Evolutionary conservation across 2,113 vertebrate genomes (phyloP), one percentile per base, ranked within the genome.

Genomic region (Sitta europaea): DNA sequence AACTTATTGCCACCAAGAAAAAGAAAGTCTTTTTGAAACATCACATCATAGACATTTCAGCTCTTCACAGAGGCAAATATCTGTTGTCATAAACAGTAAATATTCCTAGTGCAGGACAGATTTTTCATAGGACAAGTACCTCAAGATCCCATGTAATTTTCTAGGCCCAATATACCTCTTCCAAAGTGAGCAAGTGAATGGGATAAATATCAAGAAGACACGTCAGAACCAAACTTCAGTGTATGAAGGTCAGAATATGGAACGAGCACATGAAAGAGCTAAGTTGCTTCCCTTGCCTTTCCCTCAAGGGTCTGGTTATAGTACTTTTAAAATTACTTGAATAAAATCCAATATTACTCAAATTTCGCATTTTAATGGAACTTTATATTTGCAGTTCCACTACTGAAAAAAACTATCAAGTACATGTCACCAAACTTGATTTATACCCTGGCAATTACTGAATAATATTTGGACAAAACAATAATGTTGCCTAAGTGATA

Each of bases 81-180:
- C 61, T 81, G 45, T 84, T 95, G 86, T 91, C 96, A 96, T 68
- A 96, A 45, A 65, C 6, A 33, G 86, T 86, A 93, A 95, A 92
- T 85, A 94, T 87, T 91, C 67, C 38, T 50, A 53, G n/a, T 47
- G 8, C 47, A 81, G 94, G 59, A 94, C 65, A 90, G 1, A 67
- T 90, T 90, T 95, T 94, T 92, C 84, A 89, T 54, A 67, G 90
- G 91, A 96, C 91, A 96, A 79, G 86, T 90, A 92, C 82, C 57
- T 94, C 27, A 24, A 94, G 83, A 95, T 86, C 28, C 38, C 71
- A 94, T 85, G 86, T 78, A 96, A 96, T 95, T 96, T 94, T 21
- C 54, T 35, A n/a, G 78, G 59, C 59, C 50, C 57, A 85, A 55
- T 53, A 79, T 45, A 90, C 72, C 59, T 95, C 71, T 87, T 55